Evolutionary conservation across 2,888 invertebrate genomes (phyloP).

Genomic region (Stratiomys singularior): DNA sequence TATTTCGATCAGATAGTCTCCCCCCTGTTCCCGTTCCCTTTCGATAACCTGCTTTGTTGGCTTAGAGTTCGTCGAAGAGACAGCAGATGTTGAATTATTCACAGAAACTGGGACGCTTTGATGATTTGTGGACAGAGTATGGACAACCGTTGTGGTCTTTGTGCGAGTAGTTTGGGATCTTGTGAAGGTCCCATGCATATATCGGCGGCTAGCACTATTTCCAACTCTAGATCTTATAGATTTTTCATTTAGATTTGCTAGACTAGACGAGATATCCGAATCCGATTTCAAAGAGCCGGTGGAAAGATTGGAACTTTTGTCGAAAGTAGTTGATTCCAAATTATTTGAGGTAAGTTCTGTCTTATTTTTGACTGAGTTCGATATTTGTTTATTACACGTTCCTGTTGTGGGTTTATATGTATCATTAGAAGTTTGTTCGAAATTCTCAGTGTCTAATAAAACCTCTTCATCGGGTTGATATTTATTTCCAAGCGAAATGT

Average conservation of each 20-base stretch:
- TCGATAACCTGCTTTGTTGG: slow-evolving; percentile 58
- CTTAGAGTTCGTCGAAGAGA: slow-evolving; percentile 41
- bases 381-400: no score
- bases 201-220: slow-evolving; percentile 56
- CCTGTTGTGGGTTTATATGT: no score
- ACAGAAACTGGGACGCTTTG: slow-evolving; percentile 42
- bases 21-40: slow-evolving; percentile 68
- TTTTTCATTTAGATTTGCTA: slow-evolving; percentile 13
- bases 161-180: slow-evolving; percentile 60
- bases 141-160: slow-evolving; percentile 35
- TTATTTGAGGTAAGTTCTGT: not conserved
- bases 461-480: not conserved
- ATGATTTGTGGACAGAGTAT: slow-evolving; percentile 46
- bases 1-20: slow-evolving; percentile 91
- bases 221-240: not conserved
- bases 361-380: slow-evolving; percentile 46
- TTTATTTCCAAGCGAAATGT: slow-evolving; percentile 3
- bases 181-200: slow-evolving; percentile 62
- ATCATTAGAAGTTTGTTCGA: no score
- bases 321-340: slow-evolving; percentile 38
- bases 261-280: slow-evolving; percentile 35
- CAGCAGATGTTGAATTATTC: not conserved
- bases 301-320: slow-evolving; percentile 49
- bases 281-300: slow-evolving; percentile 37
- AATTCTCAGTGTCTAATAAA: not conserved